A percentile compares a stretch with the other conserved stretches of the same genome.
Conservation (phyloP, 64 coral and sea anemone species). For the Pachyseris speciosa region DNA sequence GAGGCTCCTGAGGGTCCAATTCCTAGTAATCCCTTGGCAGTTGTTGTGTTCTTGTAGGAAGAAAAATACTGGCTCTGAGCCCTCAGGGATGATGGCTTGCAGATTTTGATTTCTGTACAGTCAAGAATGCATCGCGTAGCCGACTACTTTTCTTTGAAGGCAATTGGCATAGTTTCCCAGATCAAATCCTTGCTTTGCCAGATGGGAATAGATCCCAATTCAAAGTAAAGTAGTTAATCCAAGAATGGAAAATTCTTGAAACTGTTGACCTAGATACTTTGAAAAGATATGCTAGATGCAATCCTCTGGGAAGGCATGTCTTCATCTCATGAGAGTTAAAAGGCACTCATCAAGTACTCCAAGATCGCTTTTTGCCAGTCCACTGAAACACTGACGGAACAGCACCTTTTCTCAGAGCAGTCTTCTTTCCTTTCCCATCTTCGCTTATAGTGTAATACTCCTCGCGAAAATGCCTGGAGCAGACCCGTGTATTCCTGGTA, state of each 20-base stretch:
- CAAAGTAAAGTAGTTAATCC: conserved; percentile 54
- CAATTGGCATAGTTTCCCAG: conserved; percentile 37
- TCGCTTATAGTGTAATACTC: background rate
- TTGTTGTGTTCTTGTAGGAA: conserved; percentile 45
- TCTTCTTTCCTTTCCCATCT: conserved; percentile 4
- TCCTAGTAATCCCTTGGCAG: conserved; percentile 55
- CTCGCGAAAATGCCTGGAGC: background rate
- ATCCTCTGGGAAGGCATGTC: conserved; percentile 47
- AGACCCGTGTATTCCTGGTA: background rate
- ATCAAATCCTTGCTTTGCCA: conserved; percentile 48
- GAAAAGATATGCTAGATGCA: conserved; percentile 43
- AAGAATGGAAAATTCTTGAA: conserved; percentile 54
- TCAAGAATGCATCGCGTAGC: conserved; percentile 54
- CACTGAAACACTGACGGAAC: background rate
- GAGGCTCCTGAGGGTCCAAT: conserved; percentile 56
- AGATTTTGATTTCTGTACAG: conserved; percentile 63
- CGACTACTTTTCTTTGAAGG: conserved; percentile 52
- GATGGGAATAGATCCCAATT: conserved; percentile 42
- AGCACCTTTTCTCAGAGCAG: background rate
- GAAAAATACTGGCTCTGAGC: conserved; percentile 60
- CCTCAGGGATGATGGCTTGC: conserved; percentile 34
- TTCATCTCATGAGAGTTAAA: conserved; percentile 22
- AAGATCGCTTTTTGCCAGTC: background rate
- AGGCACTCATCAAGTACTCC: conserved; percentile 40
- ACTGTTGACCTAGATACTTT: conserved; percentile 41